Conservation (phyloP, 1,140 invertebrate genomes). For the Eulimnadia texana region DNA sequence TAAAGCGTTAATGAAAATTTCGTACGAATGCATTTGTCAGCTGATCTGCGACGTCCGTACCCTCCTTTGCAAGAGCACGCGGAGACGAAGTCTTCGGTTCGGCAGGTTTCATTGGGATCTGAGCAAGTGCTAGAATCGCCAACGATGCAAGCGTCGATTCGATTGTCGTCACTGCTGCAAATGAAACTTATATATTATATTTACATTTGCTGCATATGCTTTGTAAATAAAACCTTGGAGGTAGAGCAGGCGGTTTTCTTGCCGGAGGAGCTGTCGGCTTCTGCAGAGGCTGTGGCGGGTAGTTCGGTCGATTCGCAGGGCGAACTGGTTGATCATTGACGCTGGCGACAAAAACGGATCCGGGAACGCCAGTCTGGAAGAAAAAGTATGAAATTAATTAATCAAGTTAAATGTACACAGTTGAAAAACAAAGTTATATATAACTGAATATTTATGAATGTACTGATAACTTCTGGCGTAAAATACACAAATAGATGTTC, state of each 20-base stretch:
- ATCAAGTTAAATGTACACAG: too few species aligned
- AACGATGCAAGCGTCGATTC: slow-evolving; percentile 87
- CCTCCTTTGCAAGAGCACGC: slow-evolving; percentile 79
- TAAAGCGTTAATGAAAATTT: slow-evolving; percentile 10
- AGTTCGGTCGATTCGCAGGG: too few species aligned
- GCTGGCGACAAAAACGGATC: background rate
- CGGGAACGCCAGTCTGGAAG: background rate
- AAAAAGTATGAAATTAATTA: too few species aligned
- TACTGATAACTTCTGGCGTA: too few species aligned
- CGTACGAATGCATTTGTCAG: slow-evolving; percentile 60
- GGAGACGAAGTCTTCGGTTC: slow-evolving; percentile 76
- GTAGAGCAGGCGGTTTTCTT: slow-evolving; percentile 18
- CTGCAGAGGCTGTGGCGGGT: slow-evolving; percentile 9
- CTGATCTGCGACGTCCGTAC: slow-evolving; percentile 56
- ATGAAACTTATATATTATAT: slow-evolving; percentile 1
- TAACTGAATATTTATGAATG: too few species aligned
- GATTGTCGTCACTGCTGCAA: slow-evolving; percentile 10
- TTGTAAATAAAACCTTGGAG: slow-evolving; percentile 5
- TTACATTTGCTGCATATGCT: background rate
- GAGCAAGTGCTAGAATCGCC: slow-evolving; percentile 81
- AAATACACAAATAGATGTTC: background rate
- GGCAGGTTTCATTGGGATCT: slow-evolving; percentile 70
- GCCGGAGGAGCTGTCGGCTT: slow-evolving; percentile 12
- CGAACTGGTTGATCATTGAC: background rate
- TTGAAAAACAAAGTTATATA: too few species aligned